phyloP scores from a whole-genome alignment of 2,113 vertebrate species.

The Pardalotus punctatus region DNA sequence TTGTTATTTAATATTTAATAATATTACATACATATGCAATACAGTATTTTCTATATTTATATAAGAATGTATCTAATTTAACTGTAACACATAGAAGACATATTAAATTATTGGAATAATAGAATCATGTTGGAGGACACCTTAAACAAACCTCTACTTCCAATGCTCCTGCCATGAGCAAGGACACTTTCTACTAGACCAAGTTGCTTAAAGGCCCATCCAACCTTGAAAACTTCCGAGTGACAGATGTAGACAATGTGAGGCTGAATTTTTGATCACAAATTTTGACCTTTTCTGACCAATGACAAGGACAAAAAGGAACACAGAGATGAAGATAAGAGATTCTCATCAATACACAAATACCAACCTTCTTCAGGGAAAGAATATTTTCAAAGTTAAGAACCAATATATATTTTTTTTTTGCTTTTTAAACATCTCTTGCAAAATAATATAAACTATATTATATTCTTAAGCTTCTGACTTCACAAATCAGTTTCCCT shows the following conservation, averaged over 20 bases:
- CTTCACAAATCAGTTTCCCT: neutral
- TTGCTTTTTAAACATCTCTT: neutral
- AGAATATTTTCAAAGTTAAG: neutral
- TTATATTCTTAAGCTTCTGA: neutral
- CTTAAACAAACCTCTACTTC: neutral
- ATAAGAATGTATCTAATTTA: neutral
- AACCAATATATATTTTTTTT: neutral
- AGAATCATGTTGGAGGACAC: neutral
- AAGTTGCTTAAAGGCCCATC: neutral
- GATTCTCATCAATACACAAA: conserved; percentile 31
- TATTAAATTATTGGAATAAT: neutral
- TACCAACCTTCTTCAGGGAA: neutral
- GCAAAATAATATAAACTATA: neutral
- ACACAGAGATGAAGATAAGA: neutral
- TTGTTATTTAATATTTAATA: neutral
- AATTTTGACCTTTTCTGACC: conserved; percentile 33
- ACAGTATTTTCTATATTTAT: neutral
- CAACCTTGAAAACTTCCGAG: neutral
- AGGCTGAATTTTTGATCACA: conserved; percentile 17
- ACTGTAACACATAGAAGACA: neutral
- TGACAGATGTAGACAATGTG: neutral
- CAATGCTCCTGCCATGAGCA: neutral
- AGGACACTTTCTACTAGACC: neutral
- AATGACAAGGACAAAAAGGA: conserved; percentile 4
- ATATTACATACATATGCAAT: neutral